Evolutionary conservation across 2,113 vertebrate genomes (phyloP).

Genomic region (Stegostoma tigrinum): DNA sequence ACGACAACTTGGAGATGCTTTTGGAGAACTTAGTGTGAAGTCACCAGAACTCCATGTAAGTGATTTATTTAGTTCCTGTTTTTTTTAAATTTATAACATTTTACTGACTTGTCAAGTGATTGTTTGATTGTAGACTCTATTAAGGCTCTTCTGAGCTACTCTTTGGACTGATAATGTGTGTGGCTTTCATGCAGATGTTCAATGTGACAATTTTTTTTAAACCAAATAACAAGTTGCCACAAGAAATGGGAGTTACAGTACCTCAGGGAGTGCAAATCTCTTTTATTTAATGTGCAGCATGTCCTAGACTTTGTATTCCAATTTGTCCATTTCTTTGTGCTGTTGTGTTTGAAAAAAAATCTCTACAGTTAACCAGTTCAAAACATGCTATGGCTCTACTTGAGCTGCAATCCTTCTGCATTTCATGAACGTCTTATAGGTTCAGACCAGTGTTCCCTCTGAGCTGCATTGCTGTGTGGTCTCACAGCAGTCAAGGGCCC

Average conservation of each 20-base stretch:
- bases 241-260: not conserved
- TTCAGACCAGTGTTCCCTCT: not conserved
- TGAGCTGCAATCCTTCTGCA: not conserved
- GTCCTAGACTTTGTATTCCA: not conserved
- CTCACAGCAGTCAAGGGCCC: too few relatives aligned
- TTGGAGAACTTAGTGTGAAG: slow-evolving; percentile 95
- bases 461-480: too few relatives aligned
- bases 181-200: not conserved
- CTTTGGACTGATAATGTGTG: not conserved
- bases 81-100: not conserved
- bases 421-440: not conserved
- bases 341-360: not conserved
- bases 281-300: not conserved
- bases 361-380: not conserved
- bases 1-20: slow-evolving; percentile 87
- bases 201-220: not conserved
- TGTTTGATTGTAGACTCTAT: not conserved
- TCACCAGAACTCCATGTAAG: slow-evolving; percentile 91
- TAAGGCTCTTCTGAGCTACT: not conserved
- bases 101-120: not conserved
- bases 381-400: not conserved
- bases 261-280: not conserved
- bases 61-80: not conserved
- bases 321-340: not conserved
- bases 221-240: not conserved